Evolutionary conservation across 2,888 invertebrate genomes (phyloP).

Genomic region (Deilephila porcellus): DNA sequence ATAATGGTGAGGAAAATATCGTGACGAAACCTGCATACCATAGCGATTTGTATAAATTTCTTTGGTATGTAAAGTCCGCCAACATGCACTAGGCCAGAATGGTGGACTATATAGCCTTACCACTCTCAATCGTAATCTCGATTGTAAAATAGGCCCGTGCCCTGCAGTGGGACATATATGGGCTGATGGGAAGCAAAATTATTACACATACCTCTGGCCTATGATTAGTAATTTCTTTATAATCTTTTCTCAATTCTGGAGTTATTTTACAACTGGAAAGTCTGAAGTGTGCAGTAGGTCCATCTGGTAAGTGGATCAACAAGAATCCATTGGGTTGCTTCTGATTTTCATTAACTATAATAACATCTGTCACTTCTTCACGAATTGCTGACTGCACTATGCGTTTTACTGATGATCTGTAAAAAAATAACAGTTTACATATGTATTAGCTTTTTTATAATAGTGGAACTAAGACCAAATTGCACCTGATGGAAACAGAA

Average conservation of each 20-base stretch:
- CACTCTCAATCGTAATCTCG: no score
- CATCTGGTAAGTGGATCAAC: conserved; percentile 96
- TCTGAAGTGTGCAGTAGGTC: conserved; percentile 98
- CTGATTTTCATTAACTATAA: conserved; percentile 97
- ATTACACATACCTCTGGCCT: conserved; percentile 89
- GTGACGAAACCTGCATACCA: no score
- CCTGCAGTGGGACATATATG: no score
- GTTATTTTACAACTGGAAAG: conserved; percentile 96
- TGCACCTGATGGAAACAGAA: no score
- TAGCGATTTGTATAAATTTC: no score
- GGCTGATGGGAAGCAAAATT: neutral
- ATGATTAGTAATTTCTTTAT: conserved; percentile 93
- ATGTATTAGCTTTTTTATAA: no score
- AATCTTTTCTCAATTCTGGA: conserved; percentile 91
- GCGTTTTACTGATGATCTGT: conserved; percentile 95
- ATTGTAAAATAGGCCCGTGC: no score
- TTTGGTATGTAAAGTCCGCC: no score
- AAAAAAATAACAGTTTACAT: conserved; percentile 1
- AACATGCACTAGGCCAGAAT: no score
- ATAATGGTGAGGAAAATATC: no score
- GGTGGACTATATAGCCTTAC: no score
- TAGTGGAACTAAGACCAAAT: no score
- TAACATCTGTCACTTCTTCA: conserved; percentile 93
- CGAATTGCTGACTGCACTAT: conserved; percentile 94
- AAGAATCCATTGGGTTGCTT: conserved; percentile 96